Evolutionary conservation across 2,888 invertebrate species (phyloP), one percentile per base, ranked within the genome.

Genomic region (Plagiodera versicolora): DNA sequence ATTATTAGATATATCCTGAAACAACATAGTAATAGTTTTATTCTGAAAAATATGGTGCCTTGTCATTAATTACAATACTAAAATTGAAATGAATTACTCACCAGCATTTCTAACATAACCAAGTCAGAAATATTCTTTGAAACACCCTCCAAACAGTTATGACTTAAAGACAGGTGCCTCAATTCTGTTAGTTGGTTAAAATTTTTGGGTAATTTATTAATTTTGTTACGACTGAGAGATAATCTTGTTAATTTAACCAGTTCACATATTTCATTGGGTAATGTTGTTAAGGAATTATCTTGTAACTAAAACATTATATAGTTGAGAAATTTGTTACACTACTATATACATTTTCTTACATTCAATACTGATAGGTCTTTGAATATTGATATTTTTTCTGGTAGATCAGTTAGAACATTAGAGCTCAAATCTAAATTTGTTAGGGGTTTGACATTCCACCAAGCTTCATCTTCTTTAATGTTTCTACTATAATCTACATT

Each of bases 381-480:
- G 61, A 92, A 82, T 69, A 86, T 83, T 73, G 85, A 84, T 68
- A 92, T 84, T 75, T 87, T 84, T 32, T 84, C 79, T 57, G 90
- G 86, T 72, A 93, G 81, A 65, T 79, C 79, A 61, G 83, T 83
- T 64, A 92, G 81, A 61, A 84, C 83, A 79, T 93, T 92, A 11
- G 87, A 89, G 75, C 91, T 90, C 56, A 92, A 82, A 79, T 94
- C 92, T 66, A 95, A 83, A 71, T 86, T 87, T 63, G 86, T 89
- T 18, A 95, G 80, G 1, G 91, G 88, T 70, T 89, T 87, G 72
- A 89, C 87, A 76, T 90, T 92, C 94, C 94, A 94, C 95, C 95
- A 95, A 52, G 70, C 59, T 18, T 75, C 75, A 85, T 84, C 83
- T 39, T 84, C 83, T 45, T 68, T 67, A 52, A 85, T 83, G 4